Conservation (phyloP, 2,888 invertebrate genomes). For the Chrysomela aeneicollis region DNA sequence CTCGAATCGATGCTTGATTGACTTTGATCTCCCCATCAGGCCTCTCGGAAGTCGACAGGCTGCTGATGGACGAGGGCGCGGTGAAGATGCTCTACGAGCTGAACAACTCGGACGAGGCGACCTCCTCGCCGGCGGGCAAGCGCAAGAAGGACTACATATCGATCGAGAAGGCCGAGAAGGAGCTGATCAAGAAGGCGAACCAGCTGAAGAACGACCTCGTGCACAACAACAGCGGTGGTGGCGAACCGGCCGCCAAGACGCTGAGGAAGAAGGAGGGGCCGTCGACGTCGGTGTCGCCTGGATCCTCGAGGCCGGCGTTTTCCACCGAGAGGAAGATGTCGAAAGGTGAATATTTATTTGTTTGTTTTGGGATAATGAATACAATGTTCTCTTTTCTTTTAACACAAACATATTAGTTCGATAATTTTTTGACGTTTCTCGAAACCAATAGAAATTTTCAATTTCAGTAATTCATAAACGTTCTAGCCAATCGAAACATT, state of each 20-base stretch:
- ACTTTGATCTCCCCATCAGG: constrained; percentile 1
- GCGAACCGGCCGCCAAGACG: constrained; percentile 59
- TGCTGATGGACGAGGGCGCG: constrained; percentile 86
- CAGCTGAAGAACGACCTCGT: constrained; percentile 57
- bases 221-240: constrained; percentile 51
- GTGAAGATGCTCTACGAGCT: constrained; percentile 85
- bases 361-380: no score
- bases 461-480: no score
- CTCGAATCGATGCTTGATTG: no score
- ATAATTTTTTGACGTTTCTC: no score
- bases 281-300: constrained; percentile 18
- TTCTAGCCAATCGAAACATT: no score
- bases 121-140: constrained; percentile 35
- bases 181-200: constrained; percentile 56
- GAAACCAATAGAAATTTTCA: no score
- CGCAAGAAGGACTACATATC: constrained; percentile 52
- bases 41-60: constrained; percentile 75
- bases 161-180: constrained; percentile 54
- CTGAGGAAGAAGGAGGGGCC: constrained; percentile 62
- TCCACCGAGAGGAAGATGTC: constrained; percentile 56
- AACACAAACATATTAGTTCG: no score
- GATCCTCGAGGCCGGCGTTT: constrained; percentile 27
- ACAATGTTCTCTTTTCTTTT: no score
- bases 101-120: constrained; percentile 64
- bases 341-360: constrained; percentile 42